These are phyloP conservation scores for Drosophila quadrilineata DNA, from an alignment of 1,140 invertebrate species.

Conservation along the genomic window DNA sequence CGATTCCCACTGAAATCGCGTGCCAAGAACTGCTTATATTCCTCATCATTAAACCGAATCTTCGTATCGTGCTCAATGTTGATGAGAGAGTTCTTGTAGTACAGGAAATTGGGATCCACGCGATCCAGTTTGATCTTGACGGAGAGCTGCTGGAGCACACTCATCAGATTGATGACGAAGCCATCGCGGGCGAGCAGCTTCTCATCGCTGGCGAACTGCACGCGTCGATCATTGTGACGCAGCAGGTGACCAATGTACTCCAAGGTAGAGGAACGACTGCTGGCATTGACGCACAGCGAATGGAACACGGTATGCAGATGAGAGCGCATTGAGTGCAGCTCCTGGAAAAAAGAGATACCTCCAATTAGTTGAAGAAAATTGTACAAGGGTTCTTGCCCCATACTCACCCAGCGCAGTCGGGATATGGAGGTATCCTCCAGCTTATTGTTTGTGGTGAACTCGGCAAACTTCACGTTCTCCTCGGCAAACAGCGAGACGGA, in stretches of 20 bases:
- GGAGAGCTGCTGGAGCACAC: conserved; percentile 93
- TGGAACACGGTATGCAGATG: conserved; percentile 92
- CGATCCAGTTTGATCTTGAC: conserved; percentile 92
- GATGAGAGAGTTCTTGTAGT: conserved; percentile 89
- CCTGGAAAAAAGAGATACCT: conserved; percentile 63
- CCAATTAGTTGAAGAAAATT: conserved; percentile 14
- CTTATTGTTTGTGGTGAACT: conserved; percentile 83
- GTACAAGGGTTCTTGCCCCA: background rate
- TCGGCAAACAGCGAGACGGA: conserved; percentile 95
- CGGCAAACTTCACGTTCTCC: conserved; percentile 91
- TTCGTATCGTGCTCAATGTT: conserved; percentile 92
- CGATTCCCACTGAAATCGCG: conserved; percentile 46
- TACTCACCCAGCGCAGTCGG: conserved; percentile 64
- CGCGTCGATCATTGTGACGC: conserved; percentile 91
- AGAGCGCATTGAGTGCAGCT: conserved; percentile 87
- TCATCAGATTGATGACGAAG: conserved; percentile 96
- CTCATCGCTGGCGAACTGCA: conserved; percentile 95
- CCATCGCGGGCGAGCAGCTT: conserved; percentile 93
- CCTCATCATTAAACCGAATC: conserved; percentile 90
- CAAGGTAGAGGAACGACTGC: conserved; percentile 88
- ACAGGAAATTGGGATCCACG: conserved; percentile 93
- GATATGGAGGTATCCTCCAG: conserved; percentile 54
- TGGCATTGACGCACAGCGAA: conserved; percentile 90
- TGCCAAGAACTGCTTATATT: conserved; percentile 88
- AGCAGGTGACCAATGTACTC: conserved; percentile 90